Evolutionary conservation across 2,888 invertebrate species (phyloP).

Genomic region (Lycophotia porphyrea): DNA sequence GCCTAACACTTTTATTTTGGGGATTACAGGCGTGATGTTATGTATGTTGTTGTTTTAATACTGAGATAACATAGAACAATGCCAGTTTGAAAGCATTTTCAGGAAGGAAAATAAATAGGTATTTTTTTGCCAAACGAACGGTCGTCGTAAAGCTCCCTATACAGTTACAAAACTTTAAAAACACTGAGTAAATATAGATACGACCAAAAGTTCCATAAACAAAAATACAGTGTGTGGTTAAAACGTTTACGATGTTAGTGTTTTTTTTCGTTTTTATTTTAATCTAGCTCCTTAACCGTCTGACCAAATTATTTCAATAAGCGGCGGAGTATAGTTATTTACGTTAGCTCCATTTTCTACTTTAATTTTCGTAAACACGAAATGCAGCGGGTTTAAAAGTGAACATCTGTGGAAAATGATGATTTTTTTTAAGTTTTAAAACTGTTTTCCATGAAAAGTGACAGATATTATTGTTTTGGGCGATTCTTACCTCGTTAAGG

Average conservation of each 20-base stretch:
- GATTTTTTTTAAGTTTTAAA: not conserved
- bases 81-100: not conserved
- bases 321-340: not conserved
- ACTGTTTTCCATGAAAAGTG: not conserved
- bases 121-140: not conserved
- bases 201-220: not conserved
- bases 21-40: no score
- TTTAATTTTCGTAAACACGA: not conserved
- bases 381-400: not conserved
- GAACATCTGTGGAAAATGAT: not conserved
- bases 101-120: not conserved
- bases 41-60: no score
- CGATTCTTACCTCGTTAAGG: not conserved
- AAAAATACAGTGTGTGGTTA: constrained; percentile 17
- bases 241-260: constrained; percentile 21
- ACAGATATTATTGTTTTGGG: not conserved
- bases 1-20: no score
- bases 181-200: constrained; percentile 19
- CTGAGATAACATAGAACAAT: not conserved
- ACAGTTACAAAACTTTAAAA: not conserved
- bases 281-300: constrained; percentile 8
- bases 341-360: not conserved
- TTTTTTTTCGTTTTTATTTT: constrained; percentile 23
- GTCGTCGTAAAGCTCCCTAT: not conserved
- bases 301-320: constrained; percentile 14